phyloP scores from a whole-genome alignment of 1,140 invertebrate species.

The Lepidurus couesii region DNA sequence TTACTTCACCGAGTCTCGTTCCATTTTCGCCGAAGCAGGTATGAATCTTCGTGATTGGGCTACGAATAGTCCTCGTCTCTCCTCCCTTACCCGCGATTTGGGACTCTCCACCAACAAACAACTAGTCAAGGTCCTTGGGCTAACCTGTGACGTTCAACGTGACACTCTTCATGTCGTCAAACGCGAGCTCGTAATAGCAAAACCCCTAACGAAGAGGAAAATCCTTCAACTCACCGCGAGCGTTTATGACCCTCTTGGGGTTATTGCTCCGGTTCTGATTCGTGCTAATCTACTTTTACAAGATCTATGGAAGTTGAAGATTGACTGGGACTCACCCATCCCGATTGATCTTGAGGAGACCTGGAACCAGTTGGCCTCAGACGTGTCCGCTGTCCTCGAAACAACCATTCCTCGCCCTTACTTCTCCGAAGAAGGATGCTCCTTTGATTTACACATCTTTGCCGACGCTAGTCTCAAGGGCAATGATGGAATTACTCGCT shows the following conservation, averaged over 20 bases:
- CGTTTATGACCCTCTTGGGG: constrained; percentile 37
- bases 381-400: not conserved
- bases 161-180: constrained; percentile 28
- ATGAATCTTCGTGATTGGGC: constrained; percentile 26
- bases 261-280: constrained; percentile 34
- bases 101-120: not conserved
- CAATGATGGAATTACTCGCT: constrained; percentile 24
- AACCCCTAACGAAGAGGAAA: constrained; percentile 30
- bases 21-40: constrained; percentile 25
- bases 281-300: constrained; percentile 36
- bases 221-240: constrained; percentile 31
- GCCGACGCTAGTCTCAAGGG: constrained; percentile 28
- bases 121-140: constrained; percentile 28
- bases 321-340: constrained; percentile 36
- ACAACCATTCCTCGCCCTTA: constrained; percentile 22
- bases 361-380: not conserved
- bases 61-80: constrained; percentile 17
- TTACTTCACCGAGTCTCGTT: constrained; percentile 21
- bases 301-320: constrained; percentile 34
- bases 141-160: not conserved
- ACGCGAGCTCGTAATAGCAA: not conserved
- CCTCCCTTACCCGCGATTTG: not conserved
- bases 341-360: not conserved
- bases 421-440: not conserved
- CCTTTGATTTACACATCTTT: constrained; percentile 28